phyloP scores from a whole-genome alignment of 2,113 vertebrate genomes.

The Poeciliopsis prolifica region DNA sequence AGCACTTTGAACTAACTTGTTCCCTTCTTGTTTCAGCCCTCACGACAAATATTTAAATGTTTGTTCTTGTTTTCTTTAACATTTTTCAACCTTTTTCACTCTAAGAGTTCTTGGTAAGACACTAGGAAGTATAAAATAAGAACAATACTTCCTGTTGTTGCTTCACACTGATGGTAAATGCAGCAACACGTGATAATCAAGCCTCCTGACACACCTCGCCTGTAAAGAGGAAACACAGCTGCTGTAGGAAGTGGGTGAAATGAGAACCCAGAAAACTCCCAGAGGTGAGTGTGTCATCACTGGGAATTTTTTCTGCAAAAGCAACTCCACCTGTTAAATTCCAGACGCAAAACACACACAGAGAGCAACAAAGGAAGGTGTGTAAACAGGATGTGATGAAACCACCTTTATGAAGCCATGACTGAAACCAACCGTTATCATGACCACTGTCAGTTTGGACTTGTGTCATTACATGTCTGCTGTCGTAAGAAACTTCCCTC shows the following conservation, averaged over 20 bases:
- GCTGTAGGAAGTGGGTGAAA: background rate
- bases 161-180: background rate
- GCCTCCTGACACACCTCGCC: background rate
- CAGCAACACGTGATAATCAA: background rate
- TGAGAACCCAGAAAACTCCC: background rate
- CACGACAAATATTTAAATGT: too few species aligned
- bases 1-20: too few species aligned
- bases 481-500: background rate
- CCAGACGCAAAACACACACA: background rate
- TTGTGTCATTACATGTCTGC: background rate
- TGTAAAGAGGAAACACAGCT: conserved; percentile 3
- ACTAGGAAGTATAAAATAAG: background rate
- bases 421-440: background rate
- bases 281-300: conserved; percentile 2
- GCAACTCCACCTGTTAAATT: background rate
- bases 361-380: background rate
- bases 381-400: background rate
- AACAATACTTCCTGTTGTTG: background rate
- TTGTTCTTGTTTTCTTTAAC: too few species aligned
- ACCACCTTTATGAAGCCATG: background rate
- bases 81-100: background rate
- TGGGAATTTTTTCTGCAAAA: conserved; percentile 29
- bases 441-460: background rate
- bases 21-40: too few species aligned
- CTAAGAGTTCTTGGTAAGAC: background rate